A percentile compares a stretch with the other conserved stretches of the same genome.
These are phyloP conservation scores for Leuctra nigra DNA, from an alignment of 2,888 invertebrate species.

Conservation along the genomic window DNA sequence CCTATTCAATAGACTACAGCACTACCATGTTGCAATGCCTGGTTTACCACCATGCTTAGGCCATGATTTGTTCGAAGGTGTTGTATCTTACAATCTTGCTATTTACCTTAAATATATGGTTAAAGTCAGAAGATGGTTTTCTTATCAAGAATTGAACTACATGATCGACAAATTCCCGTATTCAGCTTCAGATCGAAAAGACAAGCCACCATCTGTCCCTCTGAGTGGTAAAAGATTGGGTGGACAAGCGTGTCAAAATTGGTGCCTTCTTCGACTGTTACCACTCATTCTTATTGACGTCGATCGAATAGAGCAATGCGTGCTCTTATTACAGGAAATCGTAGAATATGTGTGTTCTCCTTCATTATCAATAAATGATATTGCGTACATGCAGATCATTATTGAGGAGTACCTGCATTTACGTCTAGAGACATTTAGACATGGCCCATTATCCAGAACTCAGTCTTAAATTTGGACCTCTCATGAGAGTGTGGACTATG, in stretches of 20 bases:
- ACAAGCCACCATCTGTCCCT: conserved; percentile 3
- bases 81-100: conserved; percentile 2
- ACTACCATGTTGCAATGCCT: conserved; percentile 4
- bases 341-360: conserved; percentile 10
- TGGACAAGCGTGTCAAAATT: conserved; percentile 8
- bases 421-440: conserved; percentile 9
- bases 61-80: conserved; percentile 16
- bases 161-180: conserved; percentile 7
- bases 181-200: not conserved
- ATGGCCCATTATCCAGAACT: conserved; percentile 17
- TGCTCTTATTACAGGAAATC: conserved; percentile 1
- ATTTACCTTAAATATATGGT: not conserved
- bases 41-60: conserved; percentile 10
- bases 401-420: conserved; percentile 6
- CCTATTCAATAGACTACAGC: not conserved
- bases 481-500: conserved; percentile 17
- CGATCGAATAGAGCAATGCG: not conserved
- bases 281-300: not conserved
- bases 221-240: not conserved
- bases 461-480: conserved; percentile 11
- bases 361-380: not conserved
- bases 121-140: not conserved
- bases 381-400: not conserved
- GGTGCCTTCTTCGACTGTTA: conserved; percentile 3
- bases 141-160: not conserved